These are phyloP conservation scores for Loris lydekkerianus DNA, from an alignment of 2,797 vertebrate species.

Conservation along the genomic window DNA sequence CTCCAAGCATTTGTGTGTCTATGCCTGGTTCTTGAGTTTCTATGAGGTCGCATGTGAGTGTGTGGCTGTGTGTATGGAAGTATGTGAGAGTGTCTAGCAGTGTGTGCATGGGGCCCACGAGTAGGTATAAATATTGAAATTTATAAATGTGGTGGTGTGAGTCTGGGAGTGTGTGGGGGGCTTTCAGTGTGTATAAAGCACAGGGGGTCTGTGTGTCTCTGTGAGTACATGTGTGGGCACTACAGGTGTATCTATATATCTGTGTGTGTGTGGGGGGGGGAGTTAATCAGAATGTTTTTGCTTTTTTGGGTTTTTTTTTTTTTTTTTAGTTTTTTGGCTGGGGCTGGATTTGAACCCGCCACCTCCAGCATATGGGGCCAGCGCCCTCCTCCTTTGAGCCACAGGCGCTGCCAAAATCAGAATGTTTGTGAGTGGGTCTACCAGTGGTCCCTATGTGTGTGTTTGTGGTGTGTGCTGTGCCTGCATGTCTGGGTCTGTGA, in stretches of 20 bases:
- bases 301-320: no score
- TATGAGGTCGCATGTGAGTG: background rate
- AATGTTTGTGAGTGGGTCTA: background rate
- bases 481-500: background rate
- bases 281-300: background rate
- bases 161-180: background rate
- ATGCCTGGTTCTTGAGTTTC: background rate
- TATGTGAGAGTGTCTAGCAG: background rate
- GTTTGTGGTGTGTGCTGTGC: background rate
- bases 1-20: background rate
- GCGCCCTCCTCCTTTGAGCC: no score
- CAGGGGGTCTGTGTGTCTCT: background rate
- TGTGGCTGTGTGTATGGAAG: fast-evolving
- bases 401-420: background rate
- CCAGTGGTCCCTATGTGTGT: background rate
- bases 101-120: background rate
- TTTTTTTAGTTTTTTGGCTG: no score
- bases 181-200: background rate
- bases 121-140: background rate
- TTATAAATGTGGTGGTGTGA: background rate
- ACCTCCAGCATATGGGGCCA: no score
- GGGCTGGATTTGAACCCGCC: no score
- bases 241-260: background rate
- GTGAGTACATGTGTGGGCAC: background rate
- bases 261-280: background rate